Conservation (phyloP, 2,113 vertebrate genomes). For the Narcine bancroftii region DNA sequence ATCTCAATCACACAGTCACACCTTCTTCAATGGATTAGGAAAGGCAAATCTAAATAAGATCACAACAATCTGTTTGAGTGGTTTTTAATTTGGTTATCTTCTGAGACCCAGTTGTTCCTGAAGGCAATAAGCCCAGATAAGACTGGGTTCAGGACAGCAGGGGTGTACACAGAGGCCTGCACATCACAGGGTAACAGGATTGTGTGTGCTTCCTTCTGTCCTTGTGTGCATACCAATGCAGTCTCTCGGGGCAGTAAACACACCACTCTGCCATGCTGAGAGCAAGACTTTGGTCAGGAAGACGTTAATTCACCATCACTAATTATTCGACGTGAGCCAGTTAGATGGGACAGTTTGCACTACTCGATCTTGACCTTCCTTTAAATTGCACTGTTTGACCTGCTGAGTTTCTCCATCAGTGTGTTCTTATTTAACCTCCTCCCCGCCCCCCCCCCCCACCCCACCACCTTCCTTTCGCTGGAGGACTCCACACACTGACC, state of each 20-base stretch:
- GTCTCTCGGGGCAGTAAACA: neutral
- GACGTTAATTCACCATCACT: neutral
- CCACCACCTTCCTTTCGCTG: no score
- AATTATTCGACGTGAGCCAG: neutral
- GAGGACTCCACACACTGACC: no score
- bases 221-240: neutral
- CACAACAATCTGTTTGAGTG: slow-evolving; percentile 15
- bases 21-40: neutral
- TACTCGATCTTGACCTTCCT: no score
- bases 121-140: neutral
- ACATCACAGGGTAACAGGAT: neutral
- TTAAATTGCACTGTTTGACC: no score
- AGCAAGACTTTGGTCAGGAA: neutral
- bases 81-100: slow-evolving; percentile 30
- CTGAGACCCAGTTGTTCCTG: neutral
- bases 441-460: no score
- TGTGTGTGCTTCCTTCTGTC: neutral
- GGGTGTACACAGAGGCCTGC: neutral
- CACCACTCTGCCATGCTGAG: neutral
- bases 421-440: no score
- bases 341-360: no score
- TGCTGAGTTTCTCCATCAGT: no score
- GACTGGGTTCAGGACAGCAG: neutral
- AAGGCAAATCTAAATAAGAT: slow-evolving; percentile 17
- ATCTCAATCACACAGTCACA: no score